Evolutionary conservation across 2,888 invertebrate species (phyloP), one percentile per base, ranked within the genome.

Genomic region (Hirtodrosophila histrioides): DNA sequence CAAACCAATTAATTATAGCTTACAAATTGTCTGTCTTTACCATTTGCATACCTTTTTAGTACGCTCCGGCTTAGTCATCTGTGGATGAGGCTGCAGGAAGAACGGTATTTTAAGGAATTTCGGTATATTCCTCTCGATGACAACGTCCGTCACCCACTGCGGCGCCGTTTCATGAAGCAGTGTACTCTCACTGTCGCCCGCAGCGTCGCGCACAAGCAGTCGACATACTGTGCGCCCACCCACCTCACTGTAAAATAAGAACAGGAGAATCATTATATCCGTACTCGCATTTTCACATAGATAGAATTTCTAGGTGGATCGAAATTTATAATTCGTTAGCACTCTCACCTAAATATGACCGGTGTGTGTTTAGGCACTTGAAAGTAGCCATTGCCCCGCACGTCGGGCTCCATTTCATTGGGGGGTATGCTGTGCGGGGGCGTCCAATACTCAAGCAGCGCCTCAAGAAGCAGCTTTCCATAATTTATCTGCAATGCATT

Each of bases 41-140:
- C 17, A 29, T n/a, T 0, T 4, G 0, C 23, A 10, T 43, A 97
- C 97, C 95, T 97, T 95, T 94, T 97, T 93, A 93, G 94, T 93
- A 70, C 95, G 92, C 86, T 95, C 95, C 77, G 95, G 95, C 88
- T 95, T 95, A 5, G 93, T 90, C 89, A 93, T 92, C 90, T 93
- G 92, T 29, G 97, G 95, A 93, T 99, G 98, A n/a, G 99, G 98
- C 85, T 98, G 95, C 55, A 99, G 94, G 91, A 97, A 98, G 92
- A 99, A 99, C 27, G 99, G 97, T 90, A 99, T 95, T 93, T 99
- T 99, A 82, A 97, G 97, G 87, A 99, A 97, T 92, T 98, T 98
- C 1, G 98, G 99, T 72, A 97, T 94, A 76, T 96, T 97, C 92
- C 97, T 97, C 89, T 98, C 97, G 62, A 98, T 96, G 41, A 98